Conservation (phyloP, 2,113 vertebrate species). For the Campylomormyrus numenius region DNA sequence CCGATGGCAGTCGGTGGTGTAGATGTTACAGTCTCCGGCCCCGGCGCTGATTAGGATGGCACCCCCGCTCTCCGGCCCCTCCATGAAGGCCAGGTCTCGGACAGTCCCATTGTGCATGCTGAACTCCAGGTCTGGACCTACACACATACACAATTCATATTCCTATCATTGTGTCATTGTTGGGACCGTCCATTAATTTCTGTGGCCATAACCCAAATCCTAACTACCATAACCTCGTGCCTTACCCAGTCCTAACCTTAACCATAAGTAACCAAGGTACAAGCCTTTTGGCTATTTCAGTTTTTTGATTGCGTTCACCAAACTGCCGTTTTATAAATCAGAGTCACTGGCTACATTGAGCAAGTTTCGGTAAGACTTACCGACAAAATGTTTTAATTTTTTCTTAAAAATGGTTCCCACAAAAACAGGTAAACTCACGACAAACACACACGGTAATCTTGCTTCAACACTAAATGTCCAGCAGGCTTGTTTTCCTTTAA, state of each 20-base stretch:
- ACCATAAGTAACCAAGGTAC: not conserved
- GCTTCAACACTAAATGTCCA: not conserved
- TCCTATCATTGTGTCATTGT: not conserved
- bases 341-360: not conserved
- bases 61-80: constrained; percentile 94
- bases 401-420: not conserved
- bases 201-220: not conserved
- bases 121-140: constrained; percentile 88
- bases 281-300: not conserved
- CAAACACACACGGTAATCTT: not conserved
- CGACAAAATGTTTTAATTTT: not conserved
- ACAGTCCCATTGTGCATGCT: constrained; percentile 99
- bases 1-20: constrained; percentile 92
- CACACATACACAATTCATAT: not conserved
- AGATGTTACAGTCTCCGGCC: constrained; percentile 76
- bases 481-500: not conserved
- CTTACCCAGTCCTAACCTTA: not conserved
- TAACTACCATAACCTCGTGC: not conserved
- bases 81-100: constrained; percentile 96
- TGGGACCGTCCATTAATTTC: not conserved
- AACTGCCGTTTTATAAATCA: not conserved
- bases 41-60: constrained; percentile 94
- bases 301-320: not conserved
- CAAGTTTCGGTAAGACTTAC: not conserved
- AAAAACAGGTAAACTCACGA: not conserved